Evolutionary conservation across 2,888 invertebrate genomes (phyloP), one percentile per base, ranked within the genome.

Genomic region (Lumbricus terrestris): DNA sequence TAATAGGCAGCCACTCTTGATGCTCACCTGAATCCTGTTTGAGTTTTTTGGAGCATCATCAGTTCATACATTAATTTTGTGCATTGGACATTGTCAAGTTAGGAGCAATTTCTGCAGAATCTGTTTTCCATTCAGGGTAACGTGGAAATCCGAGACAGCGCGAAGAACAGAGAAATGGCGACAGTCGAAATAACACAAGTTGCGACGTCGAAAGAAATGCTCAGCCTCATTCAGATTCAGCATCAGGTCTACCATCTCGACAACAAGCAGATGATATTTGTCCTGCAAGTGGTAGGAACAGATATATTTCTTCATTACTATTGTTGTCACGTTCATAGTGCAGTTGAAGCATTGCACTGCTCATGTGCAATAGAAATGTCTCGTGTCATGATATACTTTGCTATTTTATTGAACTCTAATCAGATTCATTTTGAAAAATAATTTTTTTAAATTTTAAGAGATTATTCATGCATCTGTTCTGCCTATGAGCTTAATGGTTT

Each of bases 211-310:
- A 37, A 85, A 16, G 85, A 85, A 85, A 85, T 35, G 34, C 85
- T 85, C 6, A 85, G 23, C 35, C 85, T 85, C 23, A 85, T 85
- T 85, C 85, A 85, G 23, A 23, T 85, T 23, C 34, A 37, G 23
- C 85, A 85, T 85, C 35, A 34, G n/a, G 29, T 85, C 85, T 85
- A 85, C 85, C 85, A 37, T 85, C 85, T 85, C 35, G 85, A 85
- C 34, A 37, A 85, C 85, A 20, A 85, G 35, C 34, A 37, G 37
- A 35, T 23, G 16, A 33, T 85, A 23, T 85, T 85, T 37, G 37
- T 85, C 37, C 85, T 85, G 35, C 85, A 37, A 34, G 85, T 85
- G 85, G 85, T 85, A 85, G 35, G 85, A 29, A 29, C 11, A 69
- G 69, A 23, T 16, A 8, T n/a, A n/a, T n/a, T n/a, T 69, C 69